Conservation (phyloP, 2,888 invertebrate genomes). For the Ophion costatus region DNA sequence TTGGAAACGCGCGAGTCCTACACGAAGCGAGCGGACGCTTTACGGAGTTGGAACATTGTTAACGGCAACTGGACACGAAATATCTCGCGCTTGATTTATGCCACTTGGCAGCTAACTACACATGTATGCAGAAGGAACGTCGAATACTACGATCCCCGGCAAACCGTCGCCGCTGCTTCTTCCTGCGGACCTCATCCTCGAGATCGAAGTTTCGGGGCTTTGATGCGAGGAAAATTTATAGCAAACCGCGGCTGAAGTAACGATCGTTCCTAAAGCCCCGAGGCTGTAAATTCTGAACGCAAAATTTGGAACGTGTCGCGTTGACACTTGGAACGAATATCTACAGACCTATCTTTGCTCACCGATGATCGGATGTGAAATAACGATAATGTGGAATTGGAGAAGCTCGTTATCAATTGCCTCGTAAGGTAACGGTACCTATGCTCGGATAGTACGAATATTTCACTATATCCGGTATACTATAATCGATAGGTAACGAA, state of each 20-base stretch:
- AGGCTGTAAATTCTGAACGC: slow-evolving; percentile 54
- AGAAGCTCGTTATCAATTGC: slow-evolving; percentile 3
- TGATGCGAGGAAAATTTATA: slow-evolving; percentile 59
- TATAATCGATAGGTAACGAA: too few relatives aligned
- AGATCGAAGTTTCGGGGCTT: slow-evolving; percentile 60
- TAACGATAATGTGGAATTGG: background rate
- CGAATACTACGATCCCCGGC: slow-evolving; percentile 1
- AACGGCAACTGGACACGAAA: slow-evolving; percentile 62
- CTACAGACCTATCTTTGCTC: background rate
- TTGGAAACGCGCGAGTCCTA: slow-evolving; percentile 8
- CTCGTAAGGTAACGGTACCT: too few relatives aligned
- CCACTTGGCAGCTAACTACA: slow-evolving; percentile 31
- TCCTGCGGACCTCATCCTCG: slow-evolving; percentile 25
- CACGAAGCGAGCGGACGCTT: background rate
- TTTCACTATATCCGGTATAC: too few relatives aligned
- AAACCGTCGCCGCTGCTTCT: background rate
- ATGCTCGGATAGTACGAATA: too few relatives aligned
- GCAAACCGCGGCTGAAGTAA: slow-evolving; percentile 53
- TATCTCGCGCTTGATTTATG: slow-evolving; percentile 50
- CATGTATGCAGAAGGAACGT: background rate
- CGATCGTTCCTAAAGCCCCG: slow-evolving; percentile 40
- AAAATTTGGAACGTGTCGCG: background rate
- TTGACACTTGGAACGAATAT: slow-evolving; percentile 8
- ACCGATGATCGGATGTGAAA: background rate
- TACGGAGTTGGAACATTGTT: slow-evolving; percentile 28